These are phyloP conservation scores for Sinocyclocheilus rhinocerous DNA, from an alignment of 2,113 vertebrate genomes.

Conservation along the genomic window DNA sequence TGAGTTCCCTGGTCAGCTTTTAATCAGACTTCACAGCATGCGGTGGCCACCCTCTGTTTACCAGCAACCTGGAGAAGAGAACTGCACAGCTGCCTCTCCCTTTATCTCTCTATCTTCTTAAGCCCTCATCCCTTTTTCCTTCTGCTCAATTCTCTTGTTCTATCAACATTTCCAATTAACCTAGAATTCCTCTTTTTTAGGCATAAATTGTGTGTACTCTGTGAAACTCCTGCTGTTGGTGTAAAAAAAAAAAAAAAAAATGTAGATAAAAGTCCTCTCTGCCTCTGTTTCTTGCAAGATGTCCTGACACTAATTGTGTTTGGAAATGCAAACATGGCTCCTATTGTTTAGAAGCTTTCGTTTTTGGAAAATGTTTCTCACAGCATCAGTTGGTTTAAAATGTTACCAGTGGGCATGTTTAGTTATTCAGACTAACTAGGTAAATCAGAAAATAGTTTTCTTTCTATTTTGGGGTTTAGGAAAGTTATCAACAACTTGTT, in stretches of 20 bases:
- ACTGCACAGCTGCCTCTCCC: neutral
- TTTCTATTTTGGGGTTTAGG: neutral
- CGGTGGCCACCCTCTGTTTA: slow-evolving; percentile 18
- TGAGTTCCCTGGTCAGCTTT: slow-evolving; percentile 48
- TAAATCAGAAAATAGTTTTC: slow-evolving; percentile 6
- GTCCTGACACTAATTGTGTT: too few species aligned
- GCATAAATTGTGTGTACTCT: neutral
- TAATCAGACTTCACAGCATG: slow-evolving; percentile 44
- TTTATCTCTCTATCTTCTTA: slow-evolving; percentile 32
- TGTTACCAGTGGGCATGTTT: slow-evolving; percentile 15
- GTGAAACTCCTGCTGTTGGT: neutral
- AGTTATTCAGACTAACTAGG: slow-evolving; percentile 40
- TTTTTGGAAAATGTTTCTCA: slow-evolving; percentile 23
- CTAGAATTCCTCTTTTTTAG: neutral
- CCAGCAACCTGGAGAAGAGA: neutral
- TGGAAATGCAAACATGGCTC: slow-evolving; percentile 3
- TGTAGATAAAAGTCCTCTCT: neutral
- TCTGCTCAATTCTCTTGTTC: neutral
- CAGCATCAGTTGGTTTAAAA: neutral
- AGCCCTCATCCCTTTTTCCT: neutral
- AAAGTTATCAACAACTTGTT: neutral
- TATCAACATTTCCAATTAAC: slow-evolving; percentile 18
- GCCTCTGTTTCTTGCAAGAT: too few species aligned
- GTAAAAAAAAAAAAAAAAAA: neutral
- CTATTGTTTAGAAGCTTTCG: slow-evolving; percentile 19